phyloP scores from a whole-genome alignment of 2,113 vertebrate species.

The Pogona vitticeps region DNA sequence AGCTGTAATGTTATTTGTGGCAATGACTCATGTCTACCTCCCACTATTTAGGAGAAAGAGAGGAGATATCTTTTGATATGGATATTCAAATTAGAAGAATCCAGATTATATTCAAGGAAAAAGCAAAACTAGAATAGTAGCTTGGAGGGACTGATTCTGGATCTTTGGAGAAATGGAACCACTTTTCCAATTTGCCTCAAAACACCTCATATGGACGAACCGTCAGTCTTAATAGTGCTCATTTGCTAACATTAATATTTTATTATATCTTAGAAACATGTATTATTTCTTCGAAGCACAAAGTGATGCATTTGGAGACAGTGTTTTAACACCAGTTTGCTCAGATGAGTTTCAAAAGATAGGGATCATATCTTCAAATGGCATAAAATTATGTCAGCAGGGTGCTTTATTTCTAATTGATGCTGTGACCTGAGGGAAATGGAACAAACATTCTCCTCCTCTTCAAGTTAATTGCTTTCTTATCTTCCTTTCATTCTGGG shows the following conservation, averaged over 20 bases:
- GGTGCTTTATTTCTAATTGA: conserved; percentile 5
- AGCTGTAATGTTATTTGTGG: no score
- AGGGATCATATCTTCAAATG: conserved; percentile 11
- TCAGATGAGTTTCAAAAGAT: conserved; percentile 16
- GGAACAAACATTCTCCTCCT: conserved; percentile 28
- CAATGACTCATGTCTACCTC: no score
- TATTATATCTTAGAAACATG: neutral
- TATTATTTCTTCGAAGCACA: neutral
- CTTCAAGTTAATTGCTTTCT: conserved; percentile 37
- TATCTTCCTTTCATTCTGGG: conserved; percentile 21
- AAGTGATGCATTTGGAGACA: neutral
- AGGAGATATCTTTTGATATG: no score
- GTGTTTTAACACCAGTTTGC: neutral
- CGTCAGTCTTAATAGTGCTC: neutral
- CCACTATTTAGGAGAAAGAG: no score
- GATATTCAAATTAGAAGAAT: no score
- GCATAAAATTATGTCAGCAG: conserved; percentile 17
- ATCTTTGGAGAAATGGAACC: no score
- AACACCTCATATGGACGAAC: no score
- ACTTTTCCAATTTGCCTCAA: no score
- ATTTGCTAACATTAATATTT: neutral
- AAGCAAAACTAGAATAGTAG: no score
- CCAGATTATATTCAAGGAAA: no score
- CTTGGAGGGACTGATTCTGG: no score
- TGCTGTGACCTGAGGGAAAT: conserved; percentile 14